Evolutionary conservation across 2,797 vertebrate genomes (phyloP), one percentile per base, ranked within the genome.

Genomic region (Macroramphosus scolopax): DNA sequence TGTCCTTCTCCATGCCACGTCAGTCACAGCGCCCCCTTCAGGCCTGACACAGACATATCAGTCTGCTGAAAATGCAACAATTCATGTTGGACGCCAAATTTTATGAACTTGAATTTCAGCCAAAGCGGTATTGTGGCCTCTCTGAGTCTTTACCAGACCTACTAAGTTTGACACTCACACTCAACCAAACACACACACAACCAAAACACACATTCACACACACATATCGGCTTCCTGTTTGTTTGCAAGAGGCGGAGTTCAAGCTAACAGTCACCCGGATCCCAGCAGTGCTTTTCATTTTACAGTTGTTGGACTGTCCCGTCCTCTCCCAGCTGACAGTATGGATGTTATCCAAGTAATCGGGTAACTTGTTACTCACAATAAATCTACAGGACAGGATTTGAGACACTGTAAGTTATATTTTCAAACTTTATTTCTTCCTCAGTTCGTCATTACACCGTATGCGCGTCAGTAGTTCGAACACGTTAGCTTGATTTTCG

Each of bases 141-240:
- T 13, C 12, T 15, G 44, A 50, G 18, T 8, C 41, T 30, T 33
- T 13, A 6, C 43, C 59, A n/a, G n/a, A n/a, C n/a, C n/a, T n/a
- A n/a, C n/a, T n/a, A n/a, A n/a, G n/a, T n/a, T n/a, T n/a, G n/a
- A n/a, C n/a, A n/a, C 22, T 11, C 5, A 13, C 40, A 36, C 26
- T 6, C 20, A 6, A 3, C 20, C 20, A 3, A 3, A 22, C 20
- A 22, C 3, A 22, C 3, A 22, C 20, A 65, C 14, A 43, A 17
- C 42, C 8, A 28, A 28, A 50, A 24, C 26, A 29, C 1, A 10
- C 26, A 29, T 8, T 10, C 26, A 6, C n/a, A 2, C 8, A 1
- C 1, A 32, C 41, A n/a, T n/a, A n/a, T n/a, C n/a, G n/a, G n/a
- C n/a, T n/a, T n/a, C 75, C 74, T 31, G 72, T 69, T 63, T 63